phyloP scores from a whole-genome alignment of 2,797 vertebrate genomes.

The Morelia viridis region DNA sequence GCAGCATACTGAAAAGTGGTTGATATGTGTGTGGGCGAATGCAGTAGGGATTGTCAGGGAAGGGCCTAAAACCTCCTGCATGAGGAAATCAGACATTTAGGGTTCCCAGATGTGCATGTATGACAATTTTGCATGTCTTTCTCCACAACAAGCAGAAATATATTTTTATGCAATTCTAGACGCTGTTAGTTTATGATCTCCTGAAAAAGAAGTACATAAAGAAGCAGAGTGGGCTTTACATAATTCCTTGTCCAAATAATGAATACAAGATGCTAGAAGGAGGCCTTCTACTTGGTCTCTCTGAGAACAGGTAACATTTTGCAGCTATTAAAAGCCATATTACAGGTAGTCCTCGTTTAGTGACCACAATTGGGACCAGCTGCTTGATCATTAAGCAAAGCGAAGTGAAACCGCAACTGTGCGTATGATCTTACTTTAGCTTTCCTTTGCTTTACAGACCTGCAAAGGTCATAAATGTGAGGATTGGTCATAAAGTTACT shows the following conservation, averaged over 20 bases:
- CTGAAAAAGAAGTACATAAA: conserved; percentile 71
- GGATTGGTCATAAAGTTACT: no score
- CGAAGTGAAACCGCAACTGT: neutral
- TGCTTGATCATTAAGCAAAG: neutral
- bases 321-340: conserved; percentile 21
- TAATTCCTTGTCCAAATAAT: conserved; percentile 68
- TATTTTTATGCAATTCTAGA: conserved; percentile 51
- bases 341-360: neutral
- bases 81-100: neutral
- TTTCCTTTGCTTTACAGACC: no score
- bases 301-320: conserved; percentile 70
- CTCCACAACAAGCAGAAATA: neutral
- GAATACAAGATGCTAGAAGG: conserved; percentile 70
- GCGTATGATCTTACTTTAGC: no score
- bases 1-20: neutral
- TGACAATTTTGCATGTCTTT: neutral
- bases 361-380: neutral
- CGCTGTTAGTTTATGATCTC: conserved; percentile 71
- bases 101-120: neutral
- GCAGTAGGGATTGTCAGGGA: neutral
- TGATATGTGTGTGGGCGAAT: neutral
- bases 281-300: conserved; percentile 68
- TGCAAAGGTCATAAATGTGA: no score
- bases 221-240: conserved; percentile 68
- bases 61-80: neutral